Evolutionary conservation across 2,113 vertebrate species (phyloP).

Genomic region (Pelecanoides urinatrix): DNA sequence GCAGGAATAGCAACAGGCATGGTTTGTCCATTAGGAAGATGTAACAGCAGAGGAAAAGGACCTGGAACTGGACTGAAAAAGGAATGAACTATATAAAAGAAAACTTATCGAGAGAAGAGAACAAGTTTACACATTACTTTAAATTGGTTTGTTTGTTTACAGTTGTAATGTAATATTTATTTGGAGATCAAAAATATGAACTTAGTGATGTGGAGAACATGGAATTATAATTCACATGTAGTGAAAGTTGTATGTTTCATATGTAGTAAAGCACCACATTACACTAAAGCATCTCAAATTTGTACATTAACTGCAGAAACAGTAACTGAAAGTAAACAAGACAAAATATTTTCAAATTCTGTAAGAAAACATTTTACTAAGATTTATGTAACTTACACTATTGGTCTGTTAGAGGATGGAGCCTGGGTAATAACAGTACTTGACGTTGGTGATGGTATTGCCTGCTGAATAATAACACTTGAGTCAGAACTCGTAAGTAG

Average conservation of each 20-base stretch:
- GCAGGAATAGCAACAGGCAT: constrained; percentile 98
- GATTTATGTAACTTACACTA: constrained; percentile 90
- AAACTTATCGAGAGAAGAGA: constrained; percentile 56
- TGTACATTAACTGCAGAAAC: not conserved
- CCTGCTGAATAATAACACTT: constrained; percentile 98
- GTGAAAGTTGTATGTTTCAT: constrained; percentile 9
- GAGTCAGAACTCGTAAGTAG: constrained; percentile 96
- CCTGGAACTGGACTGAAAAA: constrained; percentile 92
- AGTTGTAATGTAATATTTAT: constrained; percentile 2
- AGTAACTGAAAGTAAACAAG: not conserved
- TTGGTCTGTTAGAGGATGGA: constrained; percentile 94
- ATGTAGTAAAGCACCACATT: constrained; percentile 30
- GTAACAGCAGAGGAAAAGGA: constrained; percentile 96
- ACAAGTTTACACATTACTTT: constrained; percentile 34
- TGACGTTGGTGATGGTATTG: constrained; percentile 96
- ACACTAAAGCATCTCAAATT: constrained; percentile 22
- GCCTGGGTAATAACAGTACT: constrained; percentile 99
- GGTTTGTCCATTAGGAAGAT: constrained; percentile 98
- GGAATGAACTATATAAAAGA: constrained; percentile 65
- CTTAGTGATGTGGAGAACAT: constrained; percentile 32
- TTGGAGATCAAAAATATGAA: constrained; percentile 27
- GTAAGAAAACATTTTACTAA: not conserved
- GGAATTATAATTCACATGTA: constrained; percentile 37
- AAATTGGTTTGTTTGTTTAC: not conserved
- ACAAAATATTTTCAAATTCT: not conserved